Evolutionary conservation across 2,113 vertebrate genomes (phyloP).

Genomic region (Aegithalos caudatus): DNA sequence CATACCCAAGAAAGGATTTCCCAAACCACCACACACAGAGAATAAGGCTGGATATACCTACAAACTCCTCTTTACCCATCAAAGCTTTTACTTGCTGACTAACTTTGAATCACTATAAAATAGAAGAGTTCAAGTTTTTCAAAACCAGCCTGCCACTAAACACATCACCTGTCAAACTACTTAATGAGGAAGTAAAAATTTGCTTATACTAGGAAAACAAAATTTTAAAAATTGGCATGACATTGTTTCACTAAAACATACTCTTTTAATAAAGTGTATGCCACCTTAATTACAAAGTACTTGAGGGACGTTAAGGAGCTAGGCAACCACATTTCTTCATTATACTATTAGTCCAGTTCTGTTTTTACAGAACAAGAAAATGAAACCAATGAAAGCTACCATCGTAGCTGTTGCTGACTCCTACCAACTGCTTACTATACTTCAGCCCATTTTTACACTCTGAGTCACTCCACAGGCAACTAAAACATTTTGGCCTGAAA

Average conservation of each 20-base stretch:
- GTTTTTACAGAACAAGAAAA: neutral
- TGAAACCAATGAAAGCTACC: neutral
- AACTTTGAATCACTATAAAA: neutral
- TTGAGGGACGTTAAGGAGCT: neutral
- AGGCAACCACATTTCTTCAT: neutral
- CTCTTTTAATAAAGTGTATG: neutral
- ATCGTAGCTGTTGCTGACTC: neutral
- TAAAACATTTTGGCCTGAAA: neutral
- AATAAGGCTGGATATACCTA: neutral
- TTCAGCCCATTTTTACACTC: neutral
- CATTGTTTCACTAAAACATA: neutral
- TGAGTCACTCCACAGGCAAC: neutral
- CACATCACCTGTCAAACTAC: neutral
- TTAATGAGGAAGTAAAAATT: neutral
- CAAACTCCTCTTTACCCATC: neutral
- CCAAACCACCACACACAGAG: no score
- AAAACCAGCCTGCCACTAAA: neutral
- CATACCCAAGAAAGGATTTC: rapidly evolving
- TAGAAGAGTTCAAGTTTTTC: neutral
- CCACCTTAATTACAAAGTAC: neutral
- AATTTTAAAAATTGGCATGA: rapidly evolving
- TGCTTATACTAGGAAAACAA: neutral
- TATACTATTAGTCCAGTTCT: neutral
- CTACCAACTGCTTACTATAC: neutral
- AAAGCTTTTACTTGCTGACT: neutral